Conservation (phyloP, 2,113 vertebrate species). For the Halichoerus grypus region DNA sequence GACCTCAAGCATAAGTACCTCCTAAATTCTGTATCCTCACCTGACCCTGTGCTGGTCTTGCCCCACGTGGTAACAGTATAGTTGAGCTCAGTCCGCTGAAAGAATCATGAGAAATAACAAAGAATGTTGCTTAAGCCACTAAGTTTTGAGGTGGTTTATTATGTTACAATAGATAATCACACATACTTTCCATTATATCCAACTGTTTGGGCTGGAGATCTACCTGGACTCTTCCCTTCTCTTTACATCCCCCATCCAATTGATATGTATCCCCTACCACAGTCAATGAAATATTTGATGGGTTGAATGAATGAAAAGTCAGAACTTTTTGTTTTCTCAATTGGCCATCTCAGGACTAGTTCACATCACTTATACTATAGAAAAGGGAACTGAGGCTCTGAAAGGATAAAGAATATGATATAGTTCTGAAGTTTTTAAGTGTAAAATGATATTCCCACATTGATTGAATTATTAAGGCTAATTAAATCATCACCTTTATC, state of each 20-base stretch:
- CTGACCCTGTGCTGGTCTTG: background rate
- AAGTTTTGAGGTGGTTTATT: background rate
- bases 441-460: background rate
- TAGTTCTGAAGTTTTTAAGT: background rate
- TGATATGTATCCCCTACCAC: background rate
- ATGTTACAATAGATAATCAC: background rate
- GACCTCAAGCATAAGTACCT: background rate
- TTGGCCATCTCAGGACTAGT: background rate
- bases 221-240: background rate
- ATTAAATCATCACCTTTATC: background rate
- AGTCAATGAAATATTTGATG: background rate
- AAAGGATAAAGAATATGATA: background rate
- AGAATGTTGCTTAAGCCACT: background rate
- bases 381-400: background rate
- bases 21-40: background rate
- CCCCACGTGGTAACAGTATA: background rate
- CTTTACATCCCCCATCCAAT: background rate
- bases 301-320: background rate
- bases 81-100: background rate
- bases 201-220: background rate
- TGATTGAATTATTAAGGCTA: background rate
- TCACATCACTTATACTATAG: background rate
- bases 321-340: conserved; percentile 42
- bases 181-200: background rate
- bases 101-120: background rate